Evolutionary conservation across 2,888 invertebrate genomes (phyloP).

Genomic region (Sylvicola fuscatus): DNA sequence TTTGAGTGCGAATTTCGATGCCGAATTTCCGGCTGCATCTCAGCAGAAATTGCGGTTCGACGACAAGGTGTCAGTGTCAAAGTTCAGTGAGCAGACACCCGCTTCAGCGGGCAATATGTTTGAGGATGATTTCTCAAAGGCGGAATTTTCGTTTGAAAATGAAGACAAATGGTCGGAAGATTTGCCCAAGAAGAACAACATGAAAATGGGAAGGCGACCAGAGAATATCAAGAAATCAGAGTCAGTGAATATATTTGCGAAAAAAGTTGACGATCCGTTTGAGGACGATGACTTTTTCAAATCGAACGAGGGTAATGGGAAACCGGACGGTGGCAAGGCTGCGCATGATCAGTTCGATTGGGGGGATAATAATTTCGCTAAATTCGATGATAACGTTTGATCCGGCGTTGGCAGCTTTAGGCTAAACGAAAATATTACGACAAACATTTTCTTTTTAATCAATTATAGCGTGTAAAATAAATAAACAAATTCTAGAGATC

Average conservation of each 20-base stretch:
- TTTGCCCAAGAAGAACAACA: constrained; percentile 15
- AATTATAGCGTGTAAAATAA: too few species aligned
- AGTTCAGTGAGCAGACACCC: constrained; percentile 12
- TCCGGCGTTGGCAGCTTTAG: too few species aligned
- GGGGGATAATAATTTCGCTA: constrained; percentile 24
- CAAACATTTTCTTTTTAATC: too few species aligned
- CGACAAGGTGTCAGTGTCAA: constrained; percentile 42
- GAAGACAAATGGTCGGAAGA: constrained; percentile 19
- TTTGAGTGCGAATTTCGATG: constrained; percentile 8
- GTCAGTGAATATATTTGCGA: constrained; percentile 73
- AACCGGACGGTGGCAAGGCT: constrained; percentile 3
- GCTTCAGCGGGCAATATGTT: constrained; percentile 13
- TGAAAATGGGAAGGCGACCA: constrained; percentile 20
- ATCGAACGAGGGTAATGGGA: constrained; percentile 1
- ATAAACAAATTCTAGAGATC: too few species aligned
- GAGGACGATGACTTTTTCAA: constrained; percentile 71
- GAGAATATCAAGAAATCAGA: constrained; percentile 67
- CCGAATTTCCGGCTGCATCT: constrained; percentile 10
- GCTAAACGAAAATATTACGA: too few species aligned
- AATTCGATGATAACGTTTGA: constrained; percentile 19
- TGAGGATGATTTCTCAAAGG: constrained; percentile 36
- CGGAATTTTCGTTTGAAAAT: constrained; percentile 24
- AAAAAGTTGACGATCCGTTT: constrained; percentile 75
- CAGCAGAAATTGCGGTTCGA: constrained; percentile 34
- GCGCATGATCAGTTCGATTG: constrained; percentile 11